phyloP scores from a whole-genome alignment of 2,888 invertebrate species.

The Congeria kusceri region DNA sequence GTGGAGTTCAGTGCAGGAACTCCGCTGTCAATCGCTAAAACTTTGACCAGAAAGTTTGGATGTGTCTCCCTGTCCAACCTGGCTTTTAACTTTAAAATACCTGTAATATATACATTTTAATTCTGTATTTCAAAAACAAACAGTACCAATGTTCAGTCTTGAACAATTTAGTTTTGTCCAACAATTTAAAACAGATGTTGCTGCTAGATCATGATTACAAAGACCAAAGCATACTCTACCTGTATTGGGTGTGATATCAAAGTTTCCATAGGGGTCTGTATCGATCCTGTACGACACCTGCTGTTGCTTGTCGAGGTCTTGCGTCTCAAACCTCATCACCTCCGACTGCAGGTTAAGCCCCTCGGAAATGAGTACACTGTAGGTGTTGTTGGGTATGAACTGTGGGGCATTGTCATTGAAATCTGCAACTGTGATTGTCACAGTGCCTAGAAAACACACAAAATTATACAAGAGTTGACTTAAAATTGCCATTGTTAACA shows the following conservation, averaged over 20 bases:
- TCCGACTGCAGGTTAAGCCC: constrained; percentile 66
- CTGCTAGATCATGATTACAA: too few relatives aligned
- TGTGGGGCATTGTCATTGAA: constrained; percentile 80
- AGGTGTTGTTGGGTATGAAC: constrained; percentile 70
- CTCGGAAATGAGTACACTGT: constrained; percentile 73
- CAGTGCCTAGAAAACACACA: constrained; percentile 66
- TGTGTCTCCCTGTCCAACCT: constrained; percentile 87
- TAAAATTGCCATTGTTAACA: too few relatives aligned
- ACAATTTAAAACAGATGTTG: too few relatives aligned
- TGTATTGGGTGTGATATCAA: constrained; percentile 56
- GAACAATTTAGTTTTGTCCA: too few relatives aligned
- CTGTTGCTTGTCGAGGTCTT: constrained; percentile 75
- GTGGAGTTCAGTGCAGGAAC: constrained; percentile 71
- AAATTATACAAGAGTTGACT: neutral
- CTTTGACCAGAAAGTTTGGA: constrained; percentile 66
- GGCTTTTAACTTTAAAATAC: constrained; percentile 85
- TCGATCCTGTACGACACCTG: constrained; percentile 66
- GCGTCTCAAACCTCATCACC: constrained; percentile 74
- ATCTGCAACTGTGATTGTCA: constrained; percentile 74
- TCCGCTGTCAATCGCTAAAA: constrained; percentile 78
- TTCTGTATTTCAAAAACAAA: too few relatives aligned
- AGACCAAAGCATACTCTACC: constrained; percentile 42
- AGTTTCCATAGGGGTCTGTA: constrained; percentile 54
- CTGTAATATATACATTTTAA: too few relatives aligned
- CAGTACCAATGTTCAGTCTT: neutral